Evolutionary conservation across 2,797 vertebrate species (phyloP).

Genomic region (Anas acuta): DNA sequence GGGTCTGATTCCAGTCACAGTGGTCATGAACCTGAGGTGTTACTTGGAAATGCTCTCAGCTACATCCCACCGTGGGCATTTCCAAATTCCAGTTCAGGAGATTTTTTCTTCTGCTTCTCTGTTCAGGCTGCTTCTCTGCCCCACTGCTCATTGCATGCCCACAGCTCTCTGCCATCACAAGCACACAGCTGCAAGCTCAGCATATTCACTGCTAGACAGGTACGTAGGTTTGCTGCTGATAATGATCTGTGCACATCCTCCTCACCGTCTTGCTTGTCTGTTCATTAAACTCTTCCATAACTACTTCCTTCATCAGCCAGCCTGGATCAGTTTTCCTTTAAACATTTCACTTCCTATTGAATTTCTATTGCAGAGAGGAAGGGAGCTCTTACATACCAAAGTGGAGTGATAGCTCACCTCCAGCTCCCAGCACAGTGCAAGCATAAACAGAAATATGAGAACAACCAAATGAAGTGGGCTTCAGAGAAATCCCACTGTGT

Average conservation of each 20-base stretch:
- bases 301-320: not conserved
- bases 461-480: not conserved
- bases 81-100: not conserved
- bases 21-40: rapidly evolving
- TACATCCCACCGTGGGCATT: not conserved
- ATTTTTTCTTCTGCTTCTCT: not conserved
- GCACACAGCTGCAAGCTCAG: not conserved
- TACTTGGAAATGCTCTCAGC: not conserved
- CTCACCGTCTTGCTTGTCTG: not conserved
- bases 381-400: not conserved
- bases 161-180: not conserved
- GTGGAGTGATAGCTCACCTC: not conserved
- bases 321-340: constrained; percentile 39
- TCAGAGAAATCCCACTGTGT: not conserved
- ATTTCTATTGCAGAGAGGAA: not conserved
- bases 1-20: not conserved
- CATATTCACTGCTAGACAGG: not conserved
- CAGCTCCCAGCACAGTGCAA: not conserved
- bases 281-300: constrained; percentile 21
- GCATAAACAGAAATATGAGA: not conserved
- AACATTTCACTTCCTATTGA: constrained; percentile 27
- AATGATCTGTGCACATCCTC: not conserved
- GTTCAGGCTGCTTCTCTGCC: not conserved
- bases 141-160: not conserved
- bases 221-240: not conserved